phyloP scores from a whole-genome alignment of 2,888 invertebrate genomes.

The Leptarthrus brevirostris region DNA sequence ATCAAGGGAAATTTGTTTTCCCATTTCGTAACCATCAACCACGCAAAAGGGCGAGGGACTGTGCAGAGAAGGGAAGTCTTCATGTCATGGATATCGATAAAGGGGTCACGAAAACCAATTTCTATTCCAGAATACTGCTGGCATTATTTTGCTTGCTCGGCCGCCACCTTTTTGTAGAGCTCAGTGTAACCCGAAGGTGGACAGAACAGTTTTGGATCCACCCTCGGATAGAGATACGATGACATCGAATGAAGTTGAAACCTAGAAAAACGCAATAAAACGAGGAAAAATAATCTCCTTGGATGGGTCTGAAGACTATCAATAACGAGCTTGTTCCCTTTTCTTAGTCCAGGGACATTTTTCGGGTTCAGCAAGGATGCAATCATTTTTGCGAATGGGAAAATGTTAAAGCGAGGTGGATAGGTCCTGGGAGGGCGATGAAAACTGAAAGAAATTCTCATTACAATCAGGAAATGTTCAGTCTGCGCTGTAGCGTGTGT shows the following conservation, averaged over 20 bases:
- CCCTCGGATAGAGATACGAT: neutral
- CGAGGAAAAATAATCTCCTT: slow-evolving; percentile 9
- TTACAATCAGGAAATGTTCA: neutral
- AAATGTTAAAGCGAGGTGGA: slow-evolving; percentile 19
- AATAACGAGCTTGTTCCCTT: slow-evolving; percentile 6
- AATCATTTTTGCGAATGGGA: slow-evolving; percentile 19
- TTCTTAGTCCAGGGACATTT: slow-evolving; percentile 17
- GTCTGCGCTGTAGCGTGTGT: neutral
- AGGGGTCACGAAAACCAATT: slow-evolving; percentile 24
- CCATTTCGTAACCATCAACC: slow-evolving; percentile 10
- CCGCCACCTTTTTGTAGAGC: neutral
- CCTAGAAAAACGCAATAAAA: slow-evolving; percentile 32
- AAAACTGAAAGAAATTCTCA: slow-evolving; percentile 7
- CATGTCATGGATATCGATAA: neutral
- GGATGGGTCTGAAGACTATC: slow-evolving; percentile 18
- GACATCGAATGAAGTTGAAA: slow-evolving; percentile 12
- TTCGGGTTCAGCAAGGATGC: slow-evolving; percentile 10
- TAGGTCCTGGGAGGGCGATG: neutral
- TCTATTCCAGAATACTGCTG: neutral
- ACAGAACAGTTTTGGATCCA: neutral
- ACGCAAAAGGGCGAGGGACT: neutral
- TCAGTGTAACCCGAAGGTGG: neutral
- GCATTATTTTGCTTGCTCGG: neutral
- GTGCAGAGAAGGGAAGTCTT: neutral
- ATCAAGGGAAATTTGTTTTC: slow-evolving; percentile 55